phyloP scores from a whole-genome alignment of 2,113 vertebrate genomes.

The Origma solitaria region DNA sequence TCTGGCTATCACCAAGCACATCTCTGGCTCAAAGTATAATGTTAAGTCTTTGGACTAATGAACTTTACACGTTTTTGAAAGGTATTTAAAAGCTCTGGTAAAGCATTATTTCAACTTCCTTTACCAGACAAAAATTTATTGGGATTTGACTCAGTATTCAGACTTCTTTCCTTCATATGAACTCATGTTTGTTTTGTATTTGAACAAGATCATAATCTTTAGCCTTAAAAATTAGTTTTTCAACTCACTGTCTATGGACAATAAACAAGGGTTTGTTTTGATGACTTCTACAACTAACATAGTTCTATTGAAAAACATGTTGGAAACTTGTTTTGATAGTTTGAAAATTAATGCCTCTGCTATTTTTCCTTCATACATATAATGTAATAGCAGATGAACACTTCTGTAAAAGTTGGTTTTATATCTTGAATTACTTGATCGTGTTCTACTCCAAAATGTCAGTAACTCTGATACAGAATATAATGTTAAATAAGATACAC shows the following conservation, averaged over 20 bases:
- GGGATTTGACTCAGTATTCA: not conserved
- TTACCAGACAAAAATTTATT: not conserved
- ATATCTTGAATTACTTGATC: not conserved
- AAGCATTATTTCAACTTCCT: not conserved
- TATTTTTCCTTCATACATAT: not conserved
- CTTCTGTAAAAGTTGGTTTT: not conserved
- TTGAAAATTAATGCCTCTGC: not conserved
- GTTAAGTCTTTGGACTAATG: not conserved
- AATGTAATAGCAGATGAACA: not conserved
- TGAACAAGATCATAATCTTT: not conserved
- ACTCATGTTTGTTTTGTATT: not conserved
- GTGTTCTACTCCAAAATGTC: not conserved
- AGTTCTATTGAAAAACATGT: not conserved
- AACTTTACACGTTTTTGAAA: not conserved
- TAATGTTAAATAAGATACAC: not conserved
- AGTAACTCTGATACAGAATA: not conserved
- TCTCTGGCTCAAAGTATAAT: not conserved
- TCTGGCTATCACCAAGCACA: not conserved
- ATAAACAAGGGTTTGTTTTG: not conserved
- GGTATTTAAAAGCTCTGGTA: not conserved
- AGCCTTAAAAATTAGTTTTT: not conserved
- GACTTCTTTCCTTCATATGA: not conserved
- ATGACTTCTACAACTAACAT: not conserved
- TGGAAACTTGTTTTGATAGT: not conserved
- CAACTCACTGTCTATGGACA: not conserved